Base-by-base conservation (phyloP, 2,888 invertebrate species). In the Minunthozetes semirufus region DNA sequence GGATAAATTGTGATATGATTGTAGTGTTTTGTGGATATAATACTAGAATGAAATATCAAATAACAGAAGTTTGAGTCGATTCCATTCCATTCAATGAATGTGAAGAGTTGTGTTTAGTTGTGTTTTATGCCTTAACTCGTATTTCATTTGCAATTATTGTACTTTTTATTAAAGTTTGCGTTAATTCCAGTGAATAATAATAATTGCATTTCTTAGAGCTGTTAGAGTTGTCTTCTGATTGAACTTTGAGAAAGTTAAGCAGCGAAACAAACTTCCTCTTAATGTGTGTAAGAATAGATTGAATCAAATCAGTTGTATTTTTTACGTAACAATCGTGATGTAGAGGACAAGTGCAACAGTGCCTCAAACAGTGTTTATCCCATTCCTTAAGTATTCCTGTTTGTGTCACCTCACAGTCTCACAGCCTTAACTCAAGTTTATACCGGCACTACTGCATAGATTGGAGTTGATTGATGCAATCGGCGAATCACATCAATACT, bases 291-390 rank as follows among this genome's bases (percentile, higher is more conserved):
- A 59, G 11, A 66, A 42, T 66, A 66, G 66, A 66, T 42, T 66
- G 38, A n/a, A 6, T 66, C 19, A 42, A 66, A 22, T 66, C 42
- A 42, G 38, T 66, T 66, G 66, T 66, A 42, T 1, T 38, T 42
- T 42, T 66, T 66, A 19, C 66, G 66, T 66, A 66, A 66, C 66
- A 66, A 66, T 66, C 66, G 66, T 66, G 66, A 66, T 66, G 66
- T 42, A 66, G 22, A 22, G 66, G 42, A 66, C 66, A 66, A 27
- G 33, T 42, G 27, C 29, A 61, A 56, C 22, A n/a, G 63, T 63
- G 66, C 66, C 38, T 42, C 66, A 17, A 66, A 66, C 15, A 27
- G 8, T 63, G 8, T n/a, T 42, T 66, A 66, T 66, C 66, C 66
- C 66, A 66, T 66, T 63, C 17, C 63, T 4, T 33, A 15, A 9